Evolutionary conservation across 2,113 vertebrate genomes (phyloP).

Genomic region (Pituophis catenifer): DNA sequence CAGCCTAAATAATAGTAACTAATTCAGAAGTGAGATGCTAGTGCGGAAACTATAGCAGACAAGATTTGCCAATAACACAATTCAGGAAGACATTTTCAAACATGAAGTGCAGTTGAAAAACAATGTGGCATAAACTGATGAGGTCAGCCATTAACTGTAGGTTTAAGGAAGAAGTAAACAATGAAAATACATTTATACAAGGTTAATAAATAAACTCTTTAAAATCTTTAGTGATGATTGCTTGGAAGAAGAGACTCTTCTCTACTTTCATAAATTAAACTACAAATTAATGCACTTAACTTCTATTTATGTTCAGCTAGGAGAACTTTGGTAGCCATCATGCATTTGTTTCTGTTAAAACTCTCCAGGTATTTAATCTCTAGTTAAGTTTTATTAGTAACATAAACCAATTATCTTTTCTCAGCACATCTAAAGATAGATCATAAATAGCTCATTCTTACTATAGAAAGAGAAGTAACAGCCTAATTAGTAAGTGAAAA

Average conservation of each 20-base stretch:
- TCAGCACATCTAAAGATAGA: background rate
- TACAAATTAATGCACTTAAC: background rate
- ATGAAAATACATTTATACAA: background rate
- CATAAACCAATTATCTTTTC: background rate
- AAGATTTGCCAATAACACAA: slow-evolving; percentile 67
- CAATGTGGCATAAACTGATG: slow-evolving; percentile 60
- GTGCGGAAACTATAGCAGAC: slow-evolving; percentile 57
- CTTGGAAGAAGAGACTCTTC: background rate
- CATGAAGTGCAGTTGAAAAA: slow-evolving; percentile 37
- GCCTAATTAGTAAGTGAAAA: background rate
- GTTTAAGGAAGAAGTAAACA: slow-evolving; percentile 34
- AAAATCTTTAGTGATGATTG: background rate
- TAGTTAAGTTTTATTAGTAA: slow-evolving; percentile 8
- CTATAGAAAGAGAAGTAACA: background rate
- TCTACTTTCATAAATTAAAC: background rate
- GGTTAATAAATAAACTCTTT: background rate
- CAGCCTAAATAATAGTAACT: slow-evolving; percentile 69
- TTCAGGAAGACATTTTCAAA: slow-evolving; percentile 47
- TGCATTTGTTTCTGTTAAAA: background rate
- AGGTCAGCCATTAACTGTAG: slow-evolving; percentile 54
- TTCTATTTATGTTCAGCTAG: background rate
- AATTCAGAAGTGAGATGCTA: slow-evolving; percentile 69
- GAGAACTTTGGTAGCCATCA: background rate
- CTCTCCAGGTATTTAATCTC: background rate
- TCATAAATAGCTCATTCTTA: background rate